phyloP scores from a whole-genome alignment of 2,113 vertebrate species.

The Myodes glareolus region DNA sequence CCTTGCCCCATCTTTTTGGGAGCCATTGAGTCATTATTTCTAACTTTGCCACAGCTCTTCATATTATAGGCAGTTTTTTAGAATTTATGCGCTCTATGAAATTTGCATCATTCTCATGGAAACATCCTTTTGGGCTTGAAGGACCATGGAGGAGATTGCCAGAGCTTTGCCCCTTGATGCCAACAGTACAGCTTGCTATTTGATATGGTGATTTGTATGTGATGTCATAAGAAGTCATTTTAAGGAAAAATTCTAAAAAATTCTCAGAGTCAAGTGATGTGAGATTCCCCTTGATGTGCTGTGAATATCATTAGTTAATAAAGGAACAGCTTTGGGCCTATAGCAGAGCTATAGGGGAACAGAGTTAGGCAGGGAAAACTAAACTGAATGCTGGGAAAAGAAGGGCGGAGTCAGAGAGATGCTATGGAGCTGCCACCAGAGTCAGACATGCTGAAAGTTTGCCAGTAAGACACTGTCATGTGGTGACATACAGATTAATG shows the following conservation, averaged over 20 bases:
- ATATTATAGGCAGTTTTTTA: conserved; percentile 9
- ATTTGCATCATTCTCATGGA: neutral
- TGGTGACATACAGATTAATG: too few relatives aligned
- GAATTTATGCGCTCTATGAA: neutral
- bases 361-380: too few relatives aligned
- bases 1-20: neutral
- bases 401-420: too few relatives aligned
- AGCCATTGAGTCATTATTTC: neutral
- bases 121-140: neutral
- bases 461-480: too few relatives aligned
- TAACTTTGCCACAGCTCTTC: neutral
- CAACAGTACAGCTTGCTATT: neutral
- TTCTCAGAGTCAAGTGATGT: neutral
- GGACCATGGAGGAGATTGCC: neutral
- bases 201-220: neutral
- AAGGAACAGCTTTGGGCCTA: too few relatives aligned
- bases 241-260: neutral
- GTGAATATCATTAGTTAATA: too few relatives aligned
- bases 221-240: neutral
- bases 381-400: too few relatives aligned
- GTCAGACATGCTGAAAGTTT: too few relatives aligned
- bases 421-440: too few relatives aligned
- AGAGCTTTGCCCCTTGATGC: neutral
- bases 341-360: too few relatives aligned
- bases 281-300: too few relatives aligned